Percentiles rank a stretch among this genome's conserved stretches.
phyloP scores from a whole-genome alignment of 2,888 invertebrate species.

The Dendrolimus houi region DNA sequence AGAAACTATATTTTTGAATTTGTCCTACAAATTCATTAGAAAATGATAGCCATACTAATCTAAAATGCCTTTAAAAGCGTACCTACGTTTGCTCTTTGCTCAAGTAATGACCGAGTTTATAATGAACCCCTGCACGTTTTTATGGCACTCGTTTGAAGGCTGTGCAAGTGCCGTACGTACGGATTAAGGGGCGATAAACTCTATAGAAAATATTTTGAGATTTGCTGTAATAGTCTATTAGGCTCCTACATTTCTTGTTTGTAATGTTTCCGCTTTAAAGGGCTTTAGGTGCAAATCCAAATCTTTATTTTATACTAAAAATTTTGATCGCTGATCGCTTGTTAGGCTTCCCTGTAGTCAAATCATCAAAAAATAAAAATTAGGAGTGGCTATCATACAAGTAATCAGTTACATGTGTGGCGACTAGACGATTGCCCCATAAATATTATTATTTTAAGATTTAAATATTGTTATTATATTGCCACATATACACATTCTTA shows the following conservation, averaged over 20 bases:
- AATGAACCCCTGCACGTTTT: slow-evolving; percentile 16
- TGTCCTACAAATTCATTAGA: not conserved
- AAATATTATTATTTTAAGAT: no score
- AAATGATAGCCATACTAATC: slow-evolving; percentile 3
- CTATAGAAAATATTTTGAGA: slow-evolving; percentile 1
- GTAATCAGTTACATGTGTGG: no score
- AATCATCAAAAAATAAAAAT: no score
- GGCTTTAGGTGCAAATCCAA: not conserved
- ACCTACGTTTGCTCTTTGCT: slow-evolving; percentile 5
- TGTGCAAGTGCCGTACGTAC: slow-evolving; percentile 4
- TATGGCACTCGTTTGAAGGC: slow-evolving; percentile 13
- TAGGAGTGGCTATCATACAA: no score
- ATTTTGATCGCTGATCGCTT: no score
- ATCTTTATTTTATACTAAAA: no score
- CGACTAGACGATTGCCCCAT: no score
- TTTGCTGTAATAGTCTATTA: slow-evolving; percentile 3
- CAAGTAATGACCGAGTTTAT: slow-evolving; percentile 16
- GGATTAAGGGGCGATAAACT: slow-evolving; percentile 8
- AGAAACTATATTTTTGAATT: not conserved
- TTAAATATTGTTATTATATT: no score
- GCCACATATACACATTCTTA: no score
- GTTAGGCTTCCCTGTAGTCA: no score
- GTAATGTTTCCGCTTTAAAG: not conserved
- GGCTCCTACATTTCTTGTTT: slow-evolving; percentile 1
- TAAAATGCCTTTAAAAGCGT: slow-evolving; percentile 4